Conservation (phyloP, 1,140 invertebrate species). For the Cylas formicarius region DNA sequence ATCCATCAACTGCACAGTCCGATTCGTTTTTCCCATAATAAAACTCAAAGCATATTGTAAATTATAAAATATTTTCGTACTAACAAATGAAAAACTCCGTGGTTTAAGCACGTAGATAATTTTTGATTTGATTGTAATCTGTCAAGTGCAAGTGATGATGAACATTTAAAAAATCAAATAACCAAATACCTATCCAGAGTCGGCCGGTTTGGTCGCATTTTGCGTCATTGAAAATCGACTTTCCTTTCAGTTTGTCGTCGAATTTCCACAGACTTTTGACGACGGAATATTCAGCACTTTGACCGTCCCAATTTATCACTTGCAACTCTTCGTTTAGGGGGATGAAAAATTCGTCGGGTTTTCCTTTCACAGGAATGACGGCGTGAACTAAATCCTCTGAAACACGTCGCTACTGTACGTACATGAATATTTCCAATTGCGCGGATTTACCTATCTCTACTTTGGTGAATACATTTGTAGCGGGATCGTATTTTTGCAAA, state of each 20-base stretch:
- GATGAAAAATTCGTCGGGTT: conserved; percentile 54
- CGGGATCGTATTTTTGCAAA: conserved; percentile 41
- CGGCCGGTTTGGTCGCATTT: conserved; percentile 74
- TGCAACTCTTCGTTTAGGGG: conserved; percentile 52
- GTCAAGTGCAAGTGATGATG: no score
- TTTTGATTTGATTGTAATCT: no score
- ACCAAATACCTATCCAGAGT: conserved; percentile 49
- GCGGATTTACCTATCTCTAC: conserved; percentile 27
- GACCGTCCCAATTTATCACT: conserved; percentile 59
- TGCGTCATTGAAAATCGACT: conserved; percentile 72
- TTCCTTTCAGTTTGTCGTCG: conserved; percentile 50
- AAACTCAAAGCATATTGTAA: no score
- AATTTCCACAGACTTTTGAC: conserved; percentile 25
- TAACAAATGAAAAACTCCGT: no score
- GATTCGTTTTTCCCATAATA: no score
- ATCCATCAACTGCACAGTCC: no score
- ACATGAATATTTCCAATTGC: background rate
- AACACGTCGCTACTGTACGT: conserved; percentile 11
- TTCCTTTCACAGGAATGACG: conserved; percentile 60
- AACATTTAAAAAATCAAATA: no score
- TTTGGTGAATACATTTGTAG: conserved; percentile 30
- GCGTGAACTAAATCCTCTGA: conserved; percentile 36
- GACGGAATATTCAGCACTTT: no score
- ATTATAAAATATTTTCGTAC: no score
- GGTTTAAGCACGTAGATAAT: no score